A percentile compares a stretch with the other conserved stretches of the same genome.
Evolutionary conservation across 2,113 vertebrate genomes (phyloP).

Genomic region (Pseudorectes ferrugineus): DNA sequence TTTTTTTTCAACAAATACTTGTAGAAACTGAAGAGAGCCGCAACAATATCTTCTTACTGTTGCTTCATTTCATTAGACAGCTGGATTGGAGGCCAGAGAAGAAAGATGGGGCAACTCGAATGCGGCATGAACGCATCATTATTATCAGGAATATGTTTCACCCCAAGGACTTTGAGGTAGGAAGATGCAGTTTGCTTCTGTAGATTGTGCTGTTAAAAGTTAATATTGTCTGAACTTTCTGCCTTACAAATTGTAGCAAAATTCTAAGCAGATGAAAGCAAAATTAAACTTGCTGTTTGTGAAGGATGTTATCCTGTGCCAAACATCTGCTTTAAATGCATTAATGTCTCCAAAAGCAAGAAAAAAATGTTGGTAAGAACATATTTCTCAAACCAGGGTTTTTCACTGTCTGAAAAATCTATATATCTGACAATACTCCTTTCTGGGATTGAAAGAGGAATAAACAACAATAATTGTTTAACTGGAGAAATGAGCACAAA

Average conservation of each 20-base stretch:
- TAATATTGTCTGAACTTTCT: neutral
- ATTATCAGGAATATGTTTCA: constrained; percentile 98
- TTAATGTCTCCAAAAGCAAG: neutral
- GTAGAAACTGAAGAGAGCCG: constrained; percentile 60
- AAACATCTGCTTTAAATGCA: neutral
- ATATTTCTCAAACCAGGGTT: neutral
- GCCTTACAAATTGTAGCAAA: neutral
- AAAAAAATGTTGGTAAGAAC: neutral
- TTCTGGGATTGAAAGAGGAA: neutral
- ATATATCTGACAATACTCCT: neutral
- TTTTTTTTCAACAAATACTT: constrained; percentile 53
- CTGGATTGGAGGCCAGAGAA: constrained; percentile 97
- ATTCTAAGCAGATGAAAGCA: neutral
- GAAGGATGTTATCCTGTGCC: neutral
- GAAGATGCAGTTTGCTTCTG: neutral
- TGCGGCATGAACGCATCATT: constrained; percentile 88
- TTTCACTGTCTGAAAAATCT: neutral
- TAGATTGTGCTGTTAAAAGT: neutral
- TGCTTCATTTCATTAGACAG: constrained; percentile 80
- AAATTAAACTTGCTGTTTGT: neutral
- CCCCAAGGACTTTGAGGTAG: constrained; percentile 92
- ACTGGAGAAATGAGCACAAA: neutral
- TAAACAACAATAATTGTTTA: neutral
- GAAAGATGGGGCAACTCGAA: constrained; percentile 73
- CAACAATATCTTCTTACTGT: constrained; percentile 59